Conservation (phyloP, 2,113 vertebrate genomes). For the Empidonax alnorum region DNA sequence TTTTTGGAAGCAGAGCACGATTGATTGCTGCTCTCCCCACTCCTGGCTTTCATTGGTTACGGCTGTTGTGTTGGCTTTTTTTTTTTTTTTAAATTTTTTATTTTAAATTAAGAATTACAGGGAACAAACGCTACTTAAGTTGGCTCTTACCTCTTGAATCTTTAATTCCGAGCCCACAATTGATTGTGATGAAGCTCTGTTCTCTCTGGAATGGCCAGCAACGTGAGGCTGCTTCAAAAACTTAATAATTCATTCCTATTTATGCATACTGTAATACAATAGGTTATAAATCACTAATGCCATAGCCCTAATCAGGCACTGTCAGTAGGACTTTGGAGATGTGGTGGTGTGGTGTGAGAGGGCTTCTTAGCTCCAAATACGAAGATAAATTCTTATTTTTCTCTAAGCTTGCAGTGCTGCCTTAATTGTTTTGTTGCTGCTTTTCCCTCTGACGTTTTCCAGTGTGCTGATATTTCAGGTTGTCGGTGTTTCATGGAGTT, state of each 20-base stretch:
- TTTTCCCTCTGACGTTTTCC: background rate
- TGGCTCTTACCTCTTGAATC: slow-evolving; percentile 56
- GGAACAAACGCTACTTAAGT: slow-evolving; percentile 26
- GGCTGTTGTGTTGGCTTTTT: background rate
- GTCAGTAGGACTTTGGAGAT: background rate
- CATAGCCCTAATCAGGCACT: slow-evolving; percentile 23
- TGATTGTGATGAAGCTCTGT: slow-evolving; percentile 42
- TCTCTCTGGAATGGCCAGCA: slow-evolving; percentile 37
- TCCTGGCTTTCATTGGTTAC: background rate
- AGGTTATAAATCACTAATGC: slow-evolving; percentile 57
- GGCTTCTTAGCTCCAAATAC: background rate
- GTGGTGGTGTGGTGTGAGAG: background rate
- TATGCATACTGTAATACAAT: slow-evolving; percentile 52
- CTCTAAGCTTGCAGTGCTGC: background rate
- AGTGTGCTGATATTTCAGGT: background rate
- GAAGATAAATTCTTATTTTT: background rate
- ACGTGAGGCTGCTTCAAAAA: slow-evolving; percentile 50
- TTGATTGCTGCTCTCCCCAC: slow-evolving; percentile 38
- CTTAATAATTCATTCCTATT: slow-evolving; percentile 62
- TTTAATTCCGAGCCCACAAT: slow-evolving; percentile 46
- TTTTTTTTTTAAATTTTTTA: background rate
- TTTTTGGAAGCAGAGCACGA: background rate
- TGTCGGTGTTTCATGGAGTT: background rate
- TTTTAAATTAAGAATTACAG: slow-evolving; percentile 35
- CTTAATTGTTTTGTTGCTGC: background rate